Conservation (phyloP, 2,113 vertebrate genomes). For the Gallinago undulata region DNA sequence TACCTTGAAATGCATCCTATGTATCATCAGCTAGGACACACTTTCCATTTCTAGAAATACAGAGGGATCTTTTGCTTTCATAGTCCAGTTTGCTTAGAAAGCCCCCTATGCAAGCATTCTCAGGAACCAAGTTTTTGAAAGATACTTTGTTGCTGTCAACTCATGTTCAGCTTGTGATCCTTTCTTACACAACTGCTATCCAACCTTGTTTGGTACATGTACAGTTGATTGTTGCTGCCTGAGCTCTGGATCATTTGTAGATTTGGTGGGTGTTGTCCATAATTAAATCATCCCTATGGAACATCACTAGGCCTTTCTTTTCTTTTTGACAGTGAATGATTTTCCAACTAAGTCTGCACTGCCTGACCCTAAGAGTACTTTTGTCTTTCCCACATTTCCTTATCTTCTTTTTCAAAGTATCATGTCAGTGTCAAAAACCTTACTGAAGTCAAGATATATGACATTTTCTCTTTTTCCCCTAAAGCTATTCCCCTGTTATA, state of each 20-base stretch:
- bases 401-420: conserved; percentile 6
- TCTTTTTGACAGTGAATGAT: neutral
- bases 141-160: neutral
- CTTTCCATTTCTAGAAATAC: neutral
- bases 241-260: neutral
- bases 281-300: neutral
- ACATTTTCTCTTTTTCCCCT: neutral
- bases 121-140: neutral
- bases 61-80: neutral
- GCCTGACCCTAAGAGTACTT: neutral
- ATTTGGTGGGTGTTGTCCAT: neutral
- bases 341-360: neutral
- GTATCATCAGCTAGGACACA: neutral
- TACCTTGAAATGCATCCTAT: neutral
- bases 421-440: conserved; percentile 1
- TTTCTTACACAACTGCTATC: neutral
- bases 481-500: neutral
- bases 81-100: neutral
- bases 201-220: neutral
- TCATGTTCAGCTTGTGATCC: neutral
- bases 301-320: neutral
- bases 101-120: neutral
- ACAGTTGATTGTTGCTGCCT: neutral
- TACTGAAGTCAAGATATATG: neutral
- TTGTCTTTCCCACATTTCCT: neutral